Evolutionary conservation across 2,113 vertebrate species (phyloP), one percentile per base, ranked within the genome.

Genomic region (Oncorhynchus nerka): DNA sequence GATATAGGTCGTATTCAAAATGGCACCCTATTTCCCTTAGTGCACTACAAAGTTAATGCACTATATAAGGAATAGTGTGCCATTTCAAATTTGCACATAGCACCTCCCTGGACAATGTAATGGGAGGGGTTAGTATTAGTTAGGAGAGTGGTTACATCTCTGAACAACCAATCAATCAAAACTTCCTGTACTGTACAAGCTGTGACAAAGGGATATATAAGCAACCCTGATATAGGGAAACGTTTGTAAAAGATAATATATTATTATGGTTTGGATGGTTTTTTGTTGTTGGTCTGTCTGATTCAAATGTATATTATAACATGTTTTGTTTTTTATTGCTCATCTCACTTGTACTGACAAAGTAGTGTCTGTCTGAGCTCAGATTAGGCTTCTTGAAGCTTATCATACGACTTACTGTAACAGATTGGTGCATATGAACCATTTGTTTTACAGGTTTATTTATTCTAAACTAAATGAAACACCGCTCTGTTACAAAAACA

Each of bases 1-100:
- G 78, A 97, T 97, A 89, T 97, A 62, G 59, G 59, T 55, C 15
- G 5, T 19, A 19, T 55, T 55, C 51, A 55, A 19, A 55, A 16
- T 55, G 51, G 15, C 51, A 55, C 51, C 16, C 15, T 55, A 55
- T 55, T 55, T 55, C 51, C 51, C 39, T 45, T 45, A 45, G 39
- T 45, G 9, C 9, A 45, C 39, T 45, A 11, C 15, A 19, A 55
- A 55, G 3, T 4, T 55, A 55, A 19, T 55, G 15, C 49, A 16
- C 49, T 51, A 51, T 16, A 16, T 19, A 55, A 15, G 16, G 4
- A 19, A 19, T 55, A 55, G 16, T 16, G 51, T 55, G 16, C 51
- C 51, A 55, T 55, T 55, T 55, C 12, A 55, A 55, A 55, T 55
- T 55, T 55, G 51, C 51, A 55, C 51, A 55, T 22, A 93, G 95